Evolutionary conservation across 2,797 vertebrate species (phyloP), one percentile per base, ranked within the genome.

Genomic region (Furcifer pardalis): DNA sequence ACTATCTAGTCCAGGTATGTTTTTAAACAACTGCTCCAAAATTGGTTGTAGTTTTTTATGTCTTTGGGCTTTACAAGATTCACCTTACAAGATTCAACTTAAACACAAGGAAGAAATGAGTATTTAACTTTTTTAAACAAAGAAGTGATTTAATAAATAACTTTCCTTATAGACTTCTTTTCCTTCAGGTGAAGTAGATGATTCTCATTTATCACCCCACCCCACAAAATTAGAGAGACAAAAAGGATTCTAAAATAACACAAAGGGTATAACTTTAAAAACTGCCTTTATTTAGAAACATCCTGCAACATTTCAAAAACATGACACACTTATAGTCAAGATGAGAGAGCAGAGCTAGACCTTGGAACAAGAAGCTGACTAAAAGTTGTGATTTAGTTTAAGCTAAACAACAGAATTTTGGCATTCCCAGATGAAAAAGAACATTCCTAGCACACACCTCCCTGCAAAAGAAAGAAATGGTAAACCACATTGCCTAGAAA

Each of bases 11-110:
- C 37, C 60, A 69, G 25, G 79, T 81, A 65, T 69, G 84, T 71
- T 77, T 91, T 89, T 84, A 83, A 93, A 83, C 69, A 86, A 65
- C 49, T 77, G 77, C 84, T 78, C 80, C 77, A 80, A 82, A 46
- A 91, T 73, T 84, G 72, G 84, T 10, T 78, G 32, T 74, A 77
- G 83, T 83, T 83, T 0, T 52, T 65, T 86, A 60, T 32, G 87
- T 79, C 7, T 0, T 60, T 65, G 23, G 81, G 79, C 3, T 1
- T 40, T 85, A 40, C 73, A 52, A 79, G 25, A 82, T 80, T 84
- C 78, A 83, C 81, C 78, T 88, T 86, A 86, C 82, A 79, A 73
- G 6, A 87, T 42, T 87, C 88, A 74, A 68, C 35, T 80, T 52
- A 81, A 86, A 62, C 84, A 84, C 69, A 91, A 82, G 82, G 46